Percentiles rank a stretch among this genome's conserved stretches.
phyloP scores from a whole-genome alignment of 2,888 invertebrate species.

The Acanthosepion pharaonis region DNA sequence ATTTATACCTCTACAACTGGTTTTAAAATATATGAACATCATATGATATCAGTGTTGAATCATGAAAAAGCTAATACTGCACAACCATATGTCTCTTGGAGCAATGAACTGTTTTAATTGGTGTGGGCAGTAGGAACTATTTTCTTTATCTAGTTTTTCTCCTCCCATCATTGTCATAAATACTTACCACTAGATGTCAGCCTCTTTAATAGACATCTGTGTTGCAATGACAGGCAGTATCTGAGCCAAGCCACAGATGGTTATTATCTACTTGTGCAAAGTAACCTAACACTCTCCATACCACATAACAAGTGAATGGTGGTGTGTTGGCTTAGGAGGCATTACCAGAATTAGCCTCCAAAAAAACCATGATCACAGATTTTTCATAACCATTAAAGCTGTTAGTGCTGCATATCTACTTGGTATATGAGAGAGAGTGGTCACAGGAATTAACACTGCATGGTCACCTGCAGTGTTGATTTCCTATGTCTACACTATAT shows the following conservation, averaged over 20 bases:
- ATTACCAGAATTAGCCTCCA: background rate
- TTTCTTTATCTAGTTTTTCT: background rate
- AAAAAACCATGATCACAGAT: background rate
- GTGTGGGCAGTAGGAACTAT: background rate
- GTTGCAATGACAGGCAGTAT: background rate
- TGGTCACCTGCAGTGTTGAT: too few relatives aligned
- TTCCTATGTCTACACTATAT: too few relatives aligned
- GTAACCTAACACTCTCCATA: background rate
- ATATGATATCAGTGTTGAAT: background rate
- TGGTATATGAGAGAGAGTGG: too few relatives aligned
- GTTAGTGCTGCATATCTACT: too few relatives aligned
- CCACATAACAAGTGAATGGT: background rate
- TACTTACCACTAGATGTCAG: background rate
- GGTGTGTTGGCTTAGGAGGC: background rate
- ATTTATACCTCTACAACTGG: background rate
- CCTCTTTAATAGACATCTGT: background rate
- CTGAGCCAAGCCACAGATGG: background rate
- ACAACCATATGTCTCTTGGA: background rate
- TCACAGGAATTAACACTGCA: too few relatives aligned
- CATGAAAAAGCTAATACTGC: background rate
- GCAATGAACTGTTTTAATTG: background rate
- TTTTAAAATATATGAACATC: background rate
- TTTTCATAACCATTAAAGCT: background rate
- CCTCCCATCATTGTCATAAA: background rate
- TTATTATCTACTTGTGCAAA: background rate